Base-by-base conservation (phyloP, 92 coral and sea anemone genomes). In the Epizoanthus ramosus region DNA sequence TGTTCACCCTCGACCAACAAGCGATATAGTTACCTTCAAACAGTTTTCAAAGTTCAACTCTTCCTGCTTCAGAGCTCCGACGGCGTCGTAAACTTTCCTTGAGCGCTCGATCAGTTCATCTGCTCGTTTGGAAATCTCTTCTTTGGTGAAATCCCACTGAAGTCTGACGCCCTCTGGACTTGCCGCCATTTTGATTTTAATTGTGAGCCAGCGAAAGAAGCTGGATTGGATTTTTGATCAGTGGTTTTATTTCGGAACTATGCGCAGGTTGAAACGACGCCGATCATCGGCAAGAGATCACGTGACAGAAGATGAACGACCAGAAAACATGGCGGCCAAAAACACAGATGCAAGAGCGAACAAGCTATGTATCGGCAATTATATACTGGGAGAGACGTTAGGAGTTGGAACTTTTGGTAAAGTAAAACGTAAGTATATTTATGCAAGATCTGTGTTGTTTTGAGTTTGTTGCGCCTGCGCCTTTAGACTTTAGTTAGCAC, bases 401-500 rank as follows among this genome's bases (percentile, higher is more conserved):
- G 98, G 98, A 15, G 93, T 93, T 73, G 98, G 98, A 31, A 93
- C 98, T 22, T 95, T 95, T 92, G 98, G 98, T 25, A 95, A 95
- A 95, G 98, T 95, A 13, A 95, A 95, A 88, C 67, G 98, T 95
- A 84, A 86, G 98, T 84, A 15, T 31, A 22, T 25, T 39, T 60
- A 60, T 39, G 41, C 72, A 60, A 35, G 10, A 22, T 22, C 14
- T 47, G 25, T 25, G 19, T 41, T 79, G 25, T 5, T 25, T 68
- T 22, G 2, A 57, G 58, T 65, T 33, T 57, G 54, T 9, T 50
- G 1, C 1, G 43, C 43, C 43, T 37, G 43, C 6, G 5, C 43
- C 43, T 37, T 28, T 28, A n/a, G n/a, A n/a, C n/a, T n/a, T n/a
- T n/a, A n/a, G n/a, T n/a, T n/a, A n/a, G n/a, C n/a, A n/a, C n/a